These are phyloP conservation scores for Brienomyrus longianalis DNA, from an alignment of 2,113 vertebrate genomes.

Conservation along the genomic window DNA sequence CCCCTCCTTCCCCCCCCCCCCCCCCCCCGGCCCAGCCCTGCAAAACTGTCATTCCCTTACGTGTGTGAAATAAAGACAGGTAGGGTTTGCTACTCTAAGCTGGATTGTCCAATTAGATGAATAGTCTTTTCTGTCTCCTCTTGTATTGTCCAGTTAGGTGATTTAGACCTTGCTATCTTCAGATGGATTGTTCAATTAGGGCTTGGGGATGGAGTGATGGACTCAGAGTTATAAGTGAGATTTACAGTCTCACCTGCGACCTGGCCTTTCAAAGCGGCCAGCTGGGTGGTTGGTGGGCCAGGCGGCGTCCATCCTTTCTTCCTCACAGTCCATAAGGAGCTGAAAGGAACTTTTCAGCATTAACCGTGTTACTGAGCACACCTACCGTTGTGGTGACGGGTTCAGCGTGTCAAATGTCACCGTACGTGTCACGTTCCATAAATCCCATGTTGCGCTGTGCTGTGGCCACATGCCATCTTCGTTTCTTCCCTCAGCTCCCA, in stretches of 20 bases:
- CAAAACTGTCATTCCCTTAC: background rate
- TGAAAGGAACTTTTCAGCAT: background rate
- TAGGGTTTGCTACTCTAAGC: background rate
- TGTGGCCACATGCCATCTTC: background rate
- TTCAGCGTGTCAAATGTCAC: background rate
- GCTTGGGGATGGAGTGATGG: background rate
- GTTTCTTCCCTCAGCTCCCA: background rate
- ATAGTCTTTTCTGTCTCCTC: background rate
- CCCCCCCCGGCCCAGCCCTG: background rate
- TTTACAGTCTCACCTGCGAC: background rate
- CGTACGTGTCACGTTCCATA: background rate
- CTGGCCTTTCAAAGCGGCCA: background rate
- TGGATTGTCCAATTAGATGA: background rate
- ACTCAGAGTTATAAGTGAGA: background rate
- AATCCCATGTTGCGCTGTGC: background rate
- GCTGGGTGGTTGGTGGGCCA: background rate
- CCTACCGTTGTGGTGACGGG: background rate
- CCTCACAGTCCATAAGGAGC: background rate
- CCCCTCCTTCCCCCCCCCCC: no score
- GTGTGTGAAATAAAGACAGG: background rate
- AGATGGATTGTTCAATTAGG: constrained; percentile 8
- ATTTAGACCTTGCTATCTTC: background rate
- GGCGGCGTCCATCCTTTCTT: background rate
- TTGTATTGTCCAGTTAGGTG: background rate
- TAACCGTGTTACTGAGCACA: background rate